Conservation (phyloP, 53 echinoderm and acorn worm genomes). For the Henricia sp. region DNA sequence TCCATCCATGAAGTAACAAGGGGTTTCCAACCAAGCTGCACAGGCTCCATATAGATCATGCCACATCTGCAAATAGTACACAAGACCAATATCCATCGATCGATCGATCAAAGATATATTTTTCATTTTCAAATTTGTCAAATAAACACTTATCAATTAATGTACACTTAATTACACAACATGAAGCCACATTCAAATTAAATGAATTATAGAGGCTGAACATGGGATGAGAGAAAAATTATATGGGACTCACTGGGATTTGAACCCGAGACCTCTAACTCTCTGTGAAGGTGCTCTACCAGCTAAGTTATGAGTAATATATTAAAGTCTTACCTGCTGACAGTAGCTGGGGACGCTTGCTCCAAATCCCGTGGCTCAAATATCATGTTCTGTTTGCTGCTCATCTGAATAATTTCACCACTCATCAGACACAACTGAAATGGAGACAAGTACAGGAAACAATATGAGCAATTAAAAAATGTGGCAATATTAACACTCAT, state of each 20-base stretch:
- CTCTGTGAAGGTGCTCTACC: no score
- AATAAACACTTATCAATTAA: no score
- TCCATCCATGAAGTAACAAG: constrained; percentile 91
- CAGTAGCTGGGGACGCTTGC: constrained; percentile 98
- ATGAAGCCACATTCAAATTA: no score
- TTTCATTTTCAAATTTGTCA: no score
- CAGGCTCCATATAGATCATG: constrained; percentile 99
- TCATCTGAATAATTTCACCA: constrained; percentile 99
- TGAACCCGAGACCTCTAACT: no score
- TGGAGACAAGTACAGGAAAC: not conserved
- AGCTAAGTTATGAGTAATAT: no score
- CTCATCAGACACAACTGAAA: constrained; percentile 99
- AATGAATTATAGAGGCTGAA: no score
- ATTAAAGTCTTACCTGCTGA: constrained; percentile 93
- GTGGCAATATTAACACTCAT: no score
- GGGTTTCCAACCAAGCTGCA: constrained; percentile 93
- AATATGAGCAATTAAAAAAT: not conserved
- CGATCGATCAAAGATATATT: not conserved
- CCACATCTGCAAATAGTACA: constrained; percentile 77
- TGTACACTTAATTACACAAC: no score
- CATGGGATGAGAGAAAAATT: no score
- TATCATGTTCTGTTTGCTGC: constrained; percentile 94
- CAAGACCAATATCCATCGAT: not conserved
- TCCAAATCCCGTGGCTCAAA: constrained; percentile 97
- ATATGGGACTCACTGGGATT: no score